Base-by-base conservation (phyloP, 2,113 vertebrate genomes). In the Formicarius rufipectus region DNA sequence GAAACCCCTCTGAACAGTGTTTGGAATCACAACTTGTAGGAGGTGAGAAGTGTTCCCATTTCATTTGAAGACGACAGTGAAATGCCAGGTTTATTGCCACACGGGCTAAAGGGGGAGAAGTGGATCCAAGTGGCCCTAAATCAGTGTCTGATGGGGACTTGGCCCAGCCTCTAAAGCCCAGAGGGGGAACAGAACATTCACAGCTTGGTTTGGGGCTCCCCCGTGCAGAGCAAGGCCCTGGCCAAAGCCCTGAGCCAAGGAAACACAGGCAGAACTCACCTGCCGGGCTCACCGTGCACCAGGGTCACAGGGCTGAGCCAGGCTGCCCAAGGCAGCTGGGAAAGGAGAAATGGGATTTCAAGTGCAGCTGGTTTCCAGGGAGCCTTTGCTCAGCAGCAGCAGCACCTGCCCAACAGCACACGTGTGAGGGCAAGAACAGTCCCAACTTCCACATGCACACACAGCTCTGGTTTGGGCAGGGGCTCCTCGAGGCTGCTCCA, bases 371-470 rank as follows among this genome's bases (percentile, higher is more conserved):
- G 68, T 40, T 35, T 30, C 22, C 30, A 14, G 37, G 2, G 24
- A 90, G 77, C 75, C 75, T 47, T 9, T 14, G 85, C 72, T 47
- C 68, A 68, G 63, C 79, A 39, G 80, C 79, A 39, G 80, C 87
- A 63, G 64, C 18, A 5, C 1, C 22, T 14, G 15, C 8, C 52
- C 66, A 40, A 42, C 3, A 0, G 19, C 69, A 17, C 56, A 9
- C 1, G 1, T 2, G 1, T 1, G 31, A 56, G 39, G 37, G 45
- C 2, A 4, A 67, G 55, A 31, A 25, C 7, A 0, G 10, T 40
- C 35, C 74, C 0, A 0, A 1, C 56, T 31, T 7, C 6, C 16
- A 17, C 12, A 1, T 13, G 25, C 16, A 18, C 47, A 9, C 39
- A 37, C 2, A 39, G 40, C 37, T 62, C 30, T 22, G 56, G 6